Conservation (phyloP, 2,797 vertebrate genomes). For the Falco novaeseelandiae region DNA sequence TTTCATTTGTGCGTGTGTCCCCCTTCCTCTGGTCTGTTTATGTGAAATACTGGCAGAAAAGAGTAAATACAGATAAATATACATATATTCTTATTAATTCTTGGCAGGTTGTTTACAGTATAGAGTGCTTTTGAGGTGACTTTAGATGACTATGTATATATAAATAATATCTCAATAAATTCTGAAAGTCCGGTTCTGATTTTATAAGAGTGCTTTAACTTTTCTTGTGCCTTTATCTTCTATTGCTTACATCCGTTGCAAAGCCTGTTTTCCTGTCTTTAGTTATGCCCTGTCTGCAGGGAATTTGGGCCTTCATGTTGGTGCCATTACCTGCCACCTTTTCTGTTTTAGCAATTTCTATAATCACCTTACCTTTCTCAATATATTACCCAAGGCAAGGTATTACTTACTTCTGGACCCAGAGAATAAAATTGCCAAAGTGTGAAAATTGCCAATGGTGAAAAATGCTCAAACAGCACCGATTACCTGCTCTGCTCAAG, state of each 20-base stretch:
- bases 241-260: background rate
- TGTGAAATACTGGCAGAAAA: constrained; percentile 50
- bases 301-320: constrained; percentile 5
- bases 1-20: background rate
- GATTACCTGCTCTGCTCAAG: background rate
- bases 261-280: background rate
- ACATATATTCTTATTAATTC: constrained; percentile 57
- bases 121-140: constrained; percentile 27
- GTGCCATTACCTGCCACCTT: background rate
- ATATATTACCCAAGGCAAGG: background rate
- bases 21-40: constrained; percentile 7
- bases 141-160: constrained; percentile 45
- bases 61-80: constrained; percentile 44
- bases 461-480: background rate
- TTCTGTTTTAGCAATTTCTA: constrained; percentile 40
- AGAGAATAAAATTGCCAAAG: background rate
- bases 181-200: constrained; percentile 24
- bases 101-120: constrained; percentile 58
- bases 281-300: constrained; percentile 13
- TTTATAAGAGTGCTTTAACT: constrained; percentile 10
- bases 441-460: background rate
- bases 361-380: constrained; percentile 26
- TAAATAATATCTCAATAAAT: constrained; percentile 42
- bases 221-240: background rate
- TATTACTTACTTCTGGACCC: background rate